Evolutionary conservation across 2,888 invertebrate genomes (phyloP).

Genomic region (Cybosia mesomella): DNA sequence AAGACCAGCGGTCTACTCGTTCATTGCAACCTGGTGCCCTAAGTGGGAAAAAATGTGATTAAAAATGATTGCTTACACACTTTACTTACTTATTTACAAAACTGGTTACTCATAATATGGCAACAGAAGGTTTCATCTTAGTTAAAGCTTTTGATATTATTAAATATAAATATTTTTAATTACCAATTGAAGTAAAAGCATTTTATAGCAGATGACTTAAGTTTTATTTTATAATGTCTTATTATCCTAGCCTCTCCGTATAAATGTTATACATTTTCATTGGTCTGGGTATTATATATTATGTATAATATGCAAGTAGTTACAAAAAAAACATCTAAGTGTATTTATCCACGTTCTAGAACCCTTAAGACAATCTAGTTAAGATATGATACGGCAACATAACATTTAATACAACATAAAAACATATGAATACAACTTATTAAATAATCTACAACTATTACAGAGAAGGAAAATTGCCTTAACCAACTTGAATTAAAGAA

Average conservation of each 20-base stretch:
- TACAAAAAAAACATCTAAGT: too few species aligned
- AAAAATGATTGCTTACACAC: not conserved
- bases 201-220: not conserved
- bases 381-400: too few species aligned
- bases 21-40: constrained; percentile 80
- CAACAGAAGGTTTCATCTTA: not conserved
- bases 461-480: too few species aligned
- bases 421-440: too few species aligned
- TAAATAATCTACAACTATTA: too few species aligned
- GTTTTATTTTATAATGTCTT: not conserved
- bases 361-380: too few species aligned
- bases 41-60: constrained; percentile 75
- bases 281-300: too few species aligned
- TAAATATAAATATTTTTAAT: not conserved
- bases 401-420: too few species aligned
- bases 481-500: too few species aligned
- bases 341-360: too few species aligned
- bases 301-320: too few species aligned
- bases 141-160: not conserved
- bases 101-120: not conserved
- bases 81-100: not conserved
- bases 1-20: constrained; percentile 79
- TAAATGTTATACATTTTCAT: too few species aligned
- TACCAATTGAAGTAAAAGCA: not conserved
- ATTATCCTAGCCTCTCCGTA: not conserved